Base-by-base conservation (phyloP, 2,888 invertebrate genomes). In the Gastracanthus pulcherrimus region DNA sequence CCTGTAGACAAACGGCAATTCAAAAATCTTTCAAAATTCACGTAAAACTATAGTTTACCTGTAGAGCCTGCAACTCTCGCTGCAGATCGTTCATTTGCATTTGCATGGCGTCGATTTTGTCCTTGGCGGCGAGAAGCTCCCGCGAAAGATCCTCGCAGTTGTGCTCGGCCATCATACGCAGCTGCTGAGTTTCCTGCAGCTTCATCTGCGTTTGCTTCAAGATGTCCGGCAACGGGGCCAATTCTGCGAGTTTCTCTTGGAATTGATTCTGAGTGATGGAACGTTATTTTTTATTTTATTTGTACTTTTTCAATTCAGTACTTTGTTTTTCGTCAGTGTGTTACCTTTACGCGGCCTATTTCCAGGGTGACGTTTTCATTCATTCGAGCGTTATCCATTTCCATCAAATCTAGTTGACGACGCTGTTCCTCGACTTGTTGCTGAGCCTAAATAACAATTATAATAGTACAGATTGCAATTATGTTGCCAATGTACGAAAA, bases 321-420 rank as follows among this genome's bases (percentile, higher is more conserved):
- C 3, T n/a, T 62, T 62, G 11, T 4, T 34, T 58, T 51, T 0
- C 19, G 1, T n/a, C n/a, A n/a, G n/a, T n/a, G n/a, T n/a, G n/a
- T 71, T 71, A 92, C 92, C 87, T 95, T 95, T 11, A 95, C 95
- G 83, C 94, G 92, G 85, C 95, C 94, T 80, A 95, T 95, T 90
- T 95, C 96, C 19, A 95, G 90, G 85, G 94, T 95, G 58, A 95
- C 95, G 88, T 95, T 95, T 86, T 95, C 95, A 84, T 94, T 94
- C 87, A 95, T 94, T 67, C 95, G 92, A 26, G 93, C 94, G 86
- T 95, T 95, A 86, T 95, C 95, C 93, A 95, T 93, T 86, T 95
- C 95, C 94, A 95, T 94, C 88, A 95, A 92, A 83, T 95, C 95
- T 87, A 95, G 93, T 86, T 95, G 95, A 0, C 95, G 92, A 0